A percentile compares a stretch with the other conserved stretches of the same genome.
These are phyloP conservation scores for Coelopa frigida DNA, from an alignment of 1,140 invertebrate species.

Conservation along the genomic window DNA sequence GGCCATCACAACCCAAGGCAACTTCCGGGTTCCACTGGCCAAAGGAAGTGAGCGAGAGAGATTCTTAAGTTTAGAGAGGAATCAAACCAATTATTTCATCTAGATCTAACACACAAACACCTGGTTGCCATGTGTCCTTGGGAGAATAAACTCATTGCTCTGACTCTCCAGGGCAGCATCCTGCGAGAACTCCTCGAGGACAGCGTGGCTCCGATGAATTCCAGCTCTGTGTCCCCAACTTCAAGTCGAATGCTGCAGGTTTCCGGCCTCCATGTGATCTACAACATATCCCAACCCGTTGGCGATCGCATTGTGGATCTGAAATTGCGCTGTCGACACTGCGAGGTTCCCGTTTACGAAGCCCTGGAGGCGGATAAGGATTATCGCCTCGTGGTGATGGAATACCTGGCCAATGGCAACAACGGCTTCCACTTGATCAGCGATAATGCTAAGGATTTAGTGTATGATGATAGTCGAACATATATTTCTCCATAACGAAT, in stretches of 20 bases:
- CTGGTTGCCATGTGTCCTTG: slow-evolving; percentile 63
- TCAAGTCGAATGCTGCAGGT: slow-evolving; percentile 53
- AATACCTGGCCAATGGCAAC: slow-evolving; percentile 60
- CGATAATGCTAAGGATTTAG: slow-evolving; percentile 22
- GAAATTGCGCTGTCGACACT: slow-evolving; percentile 55
- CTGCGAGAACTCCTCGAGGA: slow-evolving; percentile 56
- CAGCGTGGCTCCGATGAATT: slow-evolving; percentile 47
- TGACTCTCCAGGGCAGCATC: slow-evolving; percentile 56
- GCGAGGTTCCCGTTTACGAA: slow-evolving; percentile 56
- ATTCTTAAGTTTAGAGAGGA: no score
- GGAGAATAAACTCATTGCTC: slow-evolving; percentile 60
- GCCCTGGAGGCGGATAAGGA: slow-evolving; percentile 44
- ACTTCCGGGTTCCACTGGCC: slow-evolving; percentile 26
- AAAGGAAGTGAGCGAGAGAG: slow-evolving; percentile 4
- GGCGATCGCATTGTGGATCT: slow-evolving; percentile 52
- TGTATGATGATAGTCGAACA: slow-evolving; percentile 15
- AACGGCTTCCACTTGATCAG: slow-evolving; percentile 51
- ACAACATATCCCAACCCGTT: slow-evolving; percentile 46
- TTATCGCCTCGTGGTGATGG: slow-evolving; percentile 58
- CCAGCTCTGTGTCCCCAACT: slow-evolving; percentile 22
- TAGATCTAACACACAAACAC: slow-evolving; percentile 59
- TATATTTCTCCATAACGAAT: neutral
- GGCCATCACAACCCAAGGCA: slow-evolving; percentile 26
- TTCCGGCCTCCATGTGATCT: slow-evolving; percentile 47
- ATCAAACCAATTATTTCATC: no score